Conservation (phyloP, 2,888 invertebrate species). For the Drosophila nigricruria region DNA sequence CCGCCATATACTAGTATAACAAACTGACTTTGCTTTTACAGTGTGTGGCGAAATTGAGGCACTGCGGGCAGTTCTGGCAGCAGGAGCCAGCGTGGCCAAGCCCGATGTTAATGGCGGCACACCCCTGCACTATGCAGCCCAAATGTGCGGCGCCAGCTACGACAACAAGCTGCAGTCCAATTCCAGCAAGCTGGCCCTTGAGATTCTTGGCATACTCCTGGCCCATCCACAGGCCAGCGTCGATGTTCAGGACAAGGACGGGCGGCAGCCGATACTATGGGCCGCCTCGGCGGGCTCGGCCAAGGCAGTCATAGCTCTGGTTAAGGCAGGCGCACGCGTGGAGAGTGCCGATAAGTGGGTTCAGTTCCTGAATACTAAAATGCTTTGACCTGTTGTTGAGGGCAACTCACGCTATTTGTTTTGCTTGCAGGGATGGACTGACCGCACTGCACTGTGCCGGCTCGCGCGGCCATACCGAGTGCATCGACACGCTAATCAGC, state of each 20-base stretch:
- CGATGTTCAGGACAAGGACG: conserved; percentile 95
- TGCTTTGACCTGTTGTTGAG: neutral
- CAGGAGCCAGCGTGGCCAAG: conserved; percentile 94
- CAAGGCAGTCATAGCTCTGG: conserved; percentile 94
- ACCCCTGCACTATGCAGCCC: conserved; percentile 98
- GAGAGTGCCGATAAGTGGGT: conserved; percentile 91
- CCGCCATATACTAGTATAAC: neutral
- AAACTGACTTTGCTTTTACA: conserved; percentile 81
- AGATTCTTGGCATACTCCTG: conserved; percentile 92
- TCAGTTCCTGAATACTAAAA: neutral
- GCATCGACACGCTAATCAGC: conserved; percentile 94
- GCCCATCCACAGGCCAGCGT: conserved; percentile 92
- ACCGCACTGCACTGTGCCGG: conserved; percentile 99
- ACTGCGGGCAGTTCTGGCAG: conserved; percentile 92
- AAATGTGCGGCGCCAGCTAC: conserved; percentile 95
- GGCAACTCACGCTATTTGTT: neutral
- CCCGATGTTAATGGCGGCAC: conserved; percentile 97
- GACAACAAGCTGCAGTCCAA: conserved; percentile 86
- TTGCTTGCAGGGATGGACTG: conserved; percentile 92
- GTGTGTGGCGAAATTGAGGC: conserved; percentile 97
- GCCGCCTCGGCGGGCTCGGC: conserved; percentile 98
- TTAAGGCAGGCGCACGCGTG: conserved; percentile 94
- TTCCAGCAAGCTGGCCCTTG: conserved; percentile 83
- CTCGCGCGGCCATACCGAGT: conserved; percentile 96
- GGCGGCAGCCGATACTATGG: conserved; percentile 97